A percentile compares a stretch with the other conserved stretches of the same genome.
Evolutionary conservation across 2,113 vertebrate species (phyloP).

Genomic region (Aldabrachelys gigantea): DNA sequence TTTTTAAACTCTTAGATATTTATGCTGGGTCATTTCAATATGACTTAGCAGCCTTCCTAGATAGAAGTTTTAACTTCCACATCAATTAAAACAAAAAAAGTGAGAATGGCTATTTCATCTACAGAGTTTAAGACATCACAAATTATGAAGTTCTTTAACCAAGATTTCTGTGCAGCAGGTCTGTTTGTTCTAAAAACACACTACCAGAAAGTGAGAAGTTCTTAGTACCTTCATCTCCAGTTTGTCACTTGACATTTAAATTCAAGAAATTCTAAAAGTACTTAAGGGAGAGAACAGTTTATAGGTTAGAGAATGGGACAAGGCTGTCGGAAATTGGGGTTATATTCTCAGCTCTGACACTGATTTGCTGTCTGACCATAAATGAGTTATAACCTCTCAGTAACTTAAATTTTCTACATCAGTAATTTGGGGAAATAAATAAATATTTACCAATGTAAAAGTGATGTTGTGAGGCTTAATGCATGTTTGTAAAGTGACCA

Average conservation of each 20-base stretch:
- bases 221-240: background rate
- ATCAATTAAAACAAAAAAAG: background rate
- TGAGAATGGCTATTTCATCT: background rate
- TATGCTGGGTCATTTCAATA: background rate
- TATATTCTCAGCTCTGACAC: background rate
- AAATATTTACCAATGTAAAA: slow-evolving; percentile 45
- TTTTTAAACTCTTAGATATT: slow-evolving; percentile 30
- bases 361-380: background rate
- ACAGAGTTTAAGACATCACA: background rate
- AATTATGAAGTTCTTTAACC: background rate
- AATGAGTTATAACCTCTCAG: background rate
- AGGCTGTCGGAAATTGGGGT: background rate
- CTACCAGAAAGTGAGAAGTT: background rate
- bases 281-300: background rate
- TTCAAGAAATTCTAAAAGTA: background rate
- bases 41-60: background rate
- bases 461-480: fast-evolving
- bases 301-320: background rate
- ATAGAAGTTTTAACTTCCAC: background rate
- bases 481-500: background rate
- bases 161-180: background rate
- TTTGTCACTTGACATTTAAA: background rate
- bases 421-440: slow-evolving; percentile 15
- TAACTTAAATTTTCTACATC: slow-evolving; percentile 1
- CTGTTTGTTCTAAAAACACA: background rate